Percentiles rank a stretch among this genome's conserved stretches.
These are phyloP conservation scores for Chaitophorus viminalis DNA, from an alignment of 2,888 invertebrate species.

Conservation along the genomic window DNA sequence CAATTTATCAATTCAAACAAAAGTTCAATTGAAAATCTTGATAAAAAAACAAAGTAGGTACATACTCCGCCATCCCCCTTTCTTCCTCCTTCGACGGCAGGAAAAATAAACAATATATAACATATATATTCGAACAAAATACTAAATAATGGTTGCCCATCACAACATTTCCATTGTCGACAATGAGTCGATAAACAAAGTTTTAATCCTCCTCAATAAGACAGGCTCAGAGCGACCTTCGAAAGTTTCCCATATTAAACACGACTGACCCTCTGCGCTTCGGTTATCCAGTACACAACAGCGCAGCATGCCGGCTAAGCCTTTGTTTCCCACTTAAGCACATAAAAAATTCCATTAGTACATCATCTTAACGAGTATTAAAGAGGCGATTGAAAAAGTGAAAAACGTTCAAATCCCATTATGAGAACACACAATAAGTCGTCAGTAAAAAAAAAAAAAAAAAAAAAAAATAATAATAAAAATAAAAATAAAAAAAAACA, in stretches of 20 bases:
- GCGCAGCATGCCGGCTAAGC: slow-evolving; percentile 18
- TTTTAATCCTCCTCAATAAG: slow-evolving; percentile 38
- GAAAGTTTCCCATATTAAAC: slow-evolving; percentile 45
- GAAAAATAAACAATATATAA: slow-evolving; percentile 5
- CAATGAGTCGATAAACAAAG: slow-evolving; percentile 37
- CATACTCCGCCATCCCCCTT: background rate
- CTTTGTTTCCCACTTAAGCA: slow-evolving; percentile 50
- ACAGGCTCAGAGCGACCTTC: slow-evolving; percentile 18
- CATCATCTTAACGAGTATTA: slow-evolving; percentile 55
- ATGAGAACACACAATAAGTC: slow-evolving; percentile 28
- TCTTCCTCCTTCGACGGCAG: background rate
- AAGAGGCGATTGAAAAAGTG: slow-evolving; percentile 40
- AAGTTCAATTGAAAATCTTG: slow-evolving; percentile 24
- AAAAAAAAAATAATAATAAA: background rate
- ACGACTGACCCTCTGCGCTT: slow-evolving; percentile 31
- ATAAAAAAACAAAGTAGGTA: background rate
- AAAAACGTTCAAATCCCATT: slow-evolving; percentile 53
- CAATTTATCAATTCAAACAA: slow-evolving; percentile 37
- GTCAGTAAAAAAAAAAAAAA: slow-evolving; percentile 7
- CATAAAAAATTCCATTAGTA: slow-evolving; percentile 60
- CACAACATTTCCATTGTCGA: slow-evolving; percentile 3
- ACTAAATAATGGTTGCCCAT: slow-evolving; percentile 28
- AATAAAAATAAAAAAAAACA: slow-evolving; percentile 6
- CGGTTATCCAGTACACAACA: background rate
- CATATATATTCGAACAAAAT: background rate